Evolutionary conservation across 2,888 invertebrate genomes (phyloP), one percentile per base, ranked within the genome.

Genomic region (Noctua janthe): DNA sequence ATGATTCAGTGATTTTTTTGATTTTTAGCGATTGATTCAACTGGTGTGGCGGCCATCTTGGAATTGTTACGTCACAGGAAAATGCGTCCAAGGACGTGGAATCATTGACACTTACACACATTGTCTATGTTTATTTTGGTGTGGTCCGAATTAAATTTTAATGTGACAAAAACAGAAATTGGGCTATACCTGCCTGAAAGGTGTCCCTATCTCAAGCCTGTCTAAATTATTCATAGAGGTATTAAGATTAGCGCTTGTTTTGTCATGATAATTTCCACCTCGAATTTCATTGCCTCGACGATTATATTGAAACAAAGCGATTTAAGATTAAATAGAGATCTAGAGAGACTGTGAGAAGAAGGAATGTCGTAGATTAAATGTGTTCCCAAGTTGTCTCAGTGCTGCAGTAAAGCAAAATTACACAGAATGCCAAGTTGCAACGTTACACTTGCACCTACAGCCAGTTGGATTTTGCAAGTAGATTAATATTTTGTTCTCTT

Each of bases 21-120:
- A 83, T 88, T 79, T 83, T 79, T 83, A 10, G 67, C 51, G 88
- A 87, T 85, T 82, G 54, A 76, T 71, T 84, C n/a, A 74, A 76
- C 47, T 74, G 13, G 20, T 62, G 10, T 39, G 39, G 69, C 72
- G 35, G 74, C 85, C 75, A 81, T 87, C 13, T 72, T 81, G 35
- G n/a, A 47, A 29, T 64, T 59, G 11, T 67, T 72, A 39, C 35
- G 67, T 49, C 15, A 15, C 17, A 13, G 39, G 29, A 66, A 35
- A 56, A 56, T 81, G 62, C 39, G 73, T 15, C 59, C 78, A 86
- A 84, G 82, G 82, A 66, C 72, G 59, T 6, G n/a, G 39, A 62
- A 47, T 67, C 69, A 66, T 67, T 83, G 80, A 47, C 79, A 78
- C 66, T 20, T 66, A 67, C 13, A 23, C 29, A 35, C 73, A 71